Evolutionary conservation across 2,797 vertebrate genomes (phyloP).

Genomic region (Gorsachius magnificus): DNA sequence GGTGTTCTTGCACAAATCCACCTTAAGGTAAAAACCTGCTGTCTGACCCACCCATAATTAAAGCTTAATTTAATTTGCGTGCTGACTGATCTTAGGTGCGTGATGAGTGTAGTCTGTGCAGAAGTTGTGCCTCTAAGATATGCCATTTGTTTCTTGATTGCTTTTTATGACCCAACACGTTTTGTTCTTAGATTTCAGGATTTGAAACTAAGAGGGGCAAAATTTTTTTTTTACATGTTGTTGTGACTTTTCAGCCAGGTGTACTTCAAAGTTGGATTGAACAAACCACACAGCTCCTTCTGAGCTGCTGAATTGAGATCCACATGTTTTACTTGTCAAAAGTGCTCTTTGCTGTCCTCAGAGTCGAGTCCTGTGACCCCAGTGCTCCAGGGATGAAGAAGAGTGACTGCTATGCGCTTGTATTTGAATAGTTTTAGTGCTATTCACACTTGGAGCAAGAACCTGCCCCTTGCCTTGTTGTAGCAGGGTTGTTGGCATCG

Average conservation of each 20-base stretch:
- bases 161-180: neutral
- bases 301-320: neutral
- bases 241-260: neutral
- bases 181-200: neutral
- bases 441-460: neutral
- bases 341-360: neutral
- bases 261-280: neutral
- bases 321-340: neutral
- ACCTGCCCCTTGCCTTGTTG: neutral
- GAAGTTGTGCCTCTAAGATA: neutral
- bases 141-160: neutral
- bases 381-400: neutral
- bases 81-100: neutral
- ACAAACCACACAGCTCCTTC: neutral
- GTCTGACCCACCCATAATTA: neutral
- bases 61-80: neutral
- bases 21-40: neutral
- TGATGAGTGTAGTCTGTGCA: neutral
- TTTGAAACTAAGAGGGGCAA: neutral
- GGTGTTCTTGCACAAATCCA: neutral
- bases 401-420: neutral
- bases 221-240: neutral
- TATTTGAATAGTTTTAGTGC: neutral
- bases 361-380: accelerated
- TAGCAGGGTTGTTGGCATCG: neutral